Evolutionary conservation across 2,888 invertebrate genomes (phyloP).

Genomic region (Pandemis heparana): DNA sequence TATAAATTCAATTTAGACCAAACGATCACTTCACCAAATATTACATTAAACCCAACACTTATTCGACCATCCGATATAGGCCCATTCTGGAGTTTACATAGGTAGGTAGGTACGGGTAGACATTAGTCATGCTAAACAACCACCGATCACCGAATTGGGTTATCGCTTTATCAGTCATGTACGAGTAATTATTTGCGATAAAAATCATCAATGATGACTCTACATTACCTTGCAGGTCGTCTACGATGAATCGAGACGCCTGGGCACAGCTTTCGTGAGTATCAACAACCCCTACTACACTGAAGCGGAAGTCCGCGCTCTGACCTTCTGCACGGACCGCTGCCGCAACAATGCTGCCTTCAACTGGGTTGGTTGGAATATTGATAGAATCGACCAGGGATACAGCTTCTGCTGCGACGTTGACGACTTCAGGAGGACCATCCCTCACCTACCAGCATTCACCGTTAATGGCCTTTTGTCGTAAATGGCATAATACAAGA

Average conservation of each 20-base stretch:
- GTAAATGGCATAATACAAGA: background rate
- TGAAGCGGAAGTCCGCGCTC: conserved; percentile 63
- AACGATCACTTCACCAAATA: no score
- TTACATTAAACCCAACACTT: no score
- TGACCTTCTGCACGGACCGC: conserved; percentile 83
- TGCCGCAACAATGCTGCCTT: conserved; percentile 85
- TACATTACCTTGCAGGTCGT: conserved; percentile 70
- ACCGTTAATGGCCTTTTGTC: conserved; percentile 21
- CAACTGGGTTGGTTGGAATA: conserved; percentile 86
- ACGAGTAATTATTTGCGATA: no score
- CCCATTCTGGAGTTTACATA: no score
- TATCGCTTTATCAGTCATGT: background rate
- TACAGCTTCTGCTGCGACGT: conserved; percentile 88
- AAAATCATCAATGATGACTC: no score
- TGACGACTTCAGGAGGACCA: conserved; percentile 79
- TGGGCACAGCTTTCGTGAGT: conserved; percentile 86
- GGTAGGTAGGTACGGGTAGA: no score
- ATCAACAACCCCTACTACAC: conserved; percentile 87
- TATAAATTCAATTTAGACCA: no score
- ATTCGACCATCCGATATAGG: no score
- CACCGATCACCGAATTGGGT: no score
- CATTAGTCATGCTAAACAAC: no score
- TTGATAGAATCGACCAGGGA: conserved; percentile 80
- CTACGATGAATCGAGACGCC: conserved; percentile 77
- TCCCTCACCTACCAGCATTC: conserved; percentile 21